phyloP scores from a whole-genome alignment of 92 coral and sea anemone genomes.

The Porites lobata region DNA sequence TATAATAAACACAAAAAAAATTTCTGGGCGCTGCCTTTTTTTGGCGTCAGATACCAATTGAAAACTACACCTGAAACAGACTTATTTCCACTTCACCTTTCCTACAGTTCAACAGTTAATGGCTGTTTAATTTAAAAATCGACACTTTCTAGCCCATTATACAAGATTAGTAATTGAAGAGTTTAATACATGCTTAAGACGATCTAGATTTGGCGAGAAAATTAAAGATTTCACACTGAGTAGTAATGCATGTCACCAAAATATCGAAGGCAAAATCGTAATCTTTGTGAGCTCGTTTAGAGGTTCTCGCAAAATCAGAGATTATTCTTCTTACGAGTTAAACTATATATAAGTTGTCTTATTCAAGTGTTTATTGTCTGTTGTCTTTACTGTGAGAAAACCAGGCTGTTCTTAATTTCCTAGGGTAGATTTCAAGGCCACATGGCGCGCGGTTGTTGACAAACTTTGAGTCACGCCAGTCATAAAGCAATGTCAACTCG shows the following conservation, averaged over 20 bases:
- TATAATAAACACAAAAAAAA: not conserved
- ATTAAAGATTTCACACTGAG: not conserved
- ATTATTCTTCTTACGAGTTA: not conserved
- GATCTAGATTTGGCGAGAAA: constrained; percentile 3
- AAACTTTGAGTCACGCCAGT: too few relatives aligned
- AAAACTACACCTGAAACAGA: not conserved
- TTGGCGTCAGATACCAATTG: not conserved
- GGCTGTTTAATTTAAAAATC: too few relatives aligned
- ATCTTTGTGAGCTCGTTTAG: not conserved
- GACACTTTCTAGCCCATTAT: not conserved
- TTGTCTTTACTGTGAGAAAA: not conserved
- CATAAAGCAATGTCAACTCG: too few relatives aligned
- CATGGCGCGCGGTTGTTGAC: not conserved
- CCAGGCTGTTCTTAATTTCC: not conserved
- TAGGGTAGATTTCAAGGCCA: too few relatives aligned
- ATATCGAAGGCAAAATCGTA: not conserved
- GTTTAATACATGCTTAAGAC: not conserved
- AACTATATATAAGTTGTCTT: not conserved
- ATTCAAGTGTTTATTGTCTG: not conserved
- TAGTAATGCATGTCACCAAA: constrained; percentile 7
- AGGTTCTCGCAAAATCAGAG: not conserved
- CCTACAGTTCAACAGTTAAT: too few relatives aligned
- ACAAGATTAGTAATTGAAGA: not conserved
- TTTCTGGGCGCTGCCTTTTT: constrained; percentile 2
- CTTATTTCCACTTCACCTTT: not conserved